phyloP scores from a whole-genome alignment of 2,797 vertebrate genomes.

The Lophotriccus pileatus region DNA sequence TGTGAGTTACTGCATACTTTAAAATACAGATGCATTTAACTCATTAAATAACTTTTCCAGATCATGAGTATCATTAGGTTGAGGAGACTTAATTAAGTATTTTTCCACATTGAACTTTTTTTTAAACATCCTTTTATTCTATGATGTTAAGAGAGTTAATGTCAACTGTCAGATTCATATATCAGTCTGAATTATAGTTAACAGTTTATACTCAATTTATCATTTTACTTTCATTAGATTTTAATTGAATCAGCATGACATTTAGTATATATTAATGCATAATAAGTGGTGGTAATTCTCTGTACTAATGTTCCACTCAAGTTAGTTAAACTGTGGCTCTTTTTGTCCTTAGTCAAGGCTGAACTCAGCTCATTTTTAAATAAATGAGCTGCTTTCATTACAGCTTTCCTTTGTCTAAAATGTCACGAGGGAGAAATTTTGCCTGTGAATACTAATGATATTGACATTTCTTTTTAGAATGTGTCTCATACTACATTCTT shows the following conservation, averaged over 20 bases:
- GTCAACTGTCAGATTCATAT: background rate
- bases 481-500: background rate
- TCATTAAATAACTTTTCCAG: background rate
- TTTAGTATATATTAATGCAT: background rate
- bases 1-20: background rate
- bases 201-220: background rate
- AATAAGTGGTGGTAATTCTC: background rate
- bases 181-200: background rate
- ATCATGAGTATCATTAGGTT: background rate
- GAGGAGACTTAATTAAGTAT: background rate
- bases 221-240: background rate
- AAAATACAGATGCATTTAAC: background rate
- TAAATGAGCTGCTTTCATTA: background rate
- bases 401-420: background rate
- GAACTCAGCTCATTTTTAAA: background rate
- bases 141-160: background rate
- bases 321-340: background rate
- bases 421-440: background rate
- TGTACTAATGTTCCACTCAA: background rate
- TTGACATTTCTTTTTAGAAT: background rate
- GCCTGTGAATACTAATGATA: background rate
- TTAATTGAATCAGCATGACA: background rate
- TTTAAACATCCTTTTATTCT: background rate
- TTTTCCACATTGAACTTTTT: background rate
- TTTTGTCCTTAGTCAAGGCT: background rate